Evolutionary conservation across 64 coral and sea anemone species (phyloP), one percentile per base, ranked within the genome.

Genomic region (Montipora efflorescens): DNA sequence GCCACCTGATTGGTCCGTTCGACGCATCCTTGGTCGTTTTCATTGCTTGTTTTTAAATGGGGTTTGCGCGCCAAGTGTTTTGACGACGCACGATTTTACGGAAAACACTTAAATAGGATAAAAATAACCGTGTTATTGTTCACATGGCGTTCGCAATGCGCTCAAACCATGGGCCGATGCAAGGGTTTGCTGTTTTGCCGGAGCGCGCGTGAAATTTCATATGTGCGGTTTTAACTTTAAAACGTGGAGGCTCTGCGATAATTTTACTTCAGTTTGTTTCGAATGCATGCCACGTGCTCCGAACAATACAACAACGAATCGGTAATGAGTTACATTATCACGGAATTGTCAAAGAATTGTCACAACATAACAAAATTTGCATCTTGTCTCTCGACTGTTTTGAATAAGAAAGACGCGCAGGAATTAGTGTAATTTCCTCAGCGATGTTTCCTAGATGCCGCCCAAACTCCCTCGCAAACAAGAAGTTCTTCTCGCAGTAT

Each of bases 311-410:
- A 28, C 71, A 48, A 82, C 82, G 96, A 61, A 92, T 95, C 74
- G 73, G 89, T 94, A 97, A 97, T 98, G 81, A 93, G 21, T 79
- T 82, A 91, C 92, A 89, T 78, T 93, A 80, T 79, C 36, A 79
- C 83, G 81, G 8, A 80, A 91, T 94, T 97, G 95, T 94, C 89
- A 91, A 68, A 76, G 92, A 91, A 91, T 90, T 97, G 93, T 98
- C 96, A 98, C 91, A 98, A 98, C 92, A 98, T 83, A 49, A 47
- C 68, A 82, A 95, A 71, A 95, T 91, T 92, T 82, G 96, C 92
- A 98, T 88, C 90, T 87, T 53, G 64, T 59, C 66, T 48, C 47
- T 49, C 28, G 62, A 72, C 66, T 86, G 62, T 71, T 86, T 86
- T 70, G 62, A 71, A 71, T 70, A 67, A 71, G 45, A 86, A 72